Evolutionary conservation across 2,797 vertebrate genomes (phyloP).

Genomic region (Discoglossus pictus): DNA sequence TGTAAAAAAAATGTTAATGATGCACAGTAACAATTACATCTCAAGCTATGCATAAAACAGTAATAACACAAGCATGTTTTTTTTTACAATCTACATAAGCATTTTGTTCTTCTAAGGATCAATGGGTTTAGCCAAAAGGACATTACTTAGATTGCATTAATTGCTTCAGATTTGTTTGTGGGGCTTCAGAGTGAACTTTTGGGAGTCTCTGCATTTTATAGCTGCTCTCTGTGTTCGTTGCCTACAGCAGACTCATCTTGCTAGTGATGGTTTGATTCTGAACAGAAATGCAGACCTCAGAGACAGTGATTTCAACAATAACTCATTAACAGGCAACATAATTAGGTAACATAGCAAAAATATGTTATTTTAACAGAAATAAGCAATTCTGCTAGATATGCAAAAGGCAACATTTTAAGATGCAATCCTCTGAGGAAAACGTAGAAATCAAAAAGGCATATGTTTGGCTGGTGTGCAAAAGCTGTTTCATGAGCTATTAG

Average conservation of each 20-base stretch:
- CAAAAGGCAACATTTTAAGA: conserved; percentile 5
- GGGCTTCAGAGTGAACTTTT: too few species aligned
- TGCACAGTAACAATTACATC: too few species aligned
- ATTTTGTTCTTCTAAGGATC: too few species aligned
- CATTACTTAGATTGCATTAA: too few species aligned
- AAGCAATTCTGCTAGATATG: conserved; percentile 3
- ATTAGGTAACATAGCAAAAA: conserved; percentile 8
- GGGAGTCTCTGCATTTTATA: too few species aligned
- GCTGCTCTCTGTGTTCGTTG: background rate
- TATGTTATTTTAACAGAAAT: conserved; percentile 5
- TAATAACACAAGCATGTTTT: too few species aligned
- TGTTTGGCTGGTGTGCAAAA: conserved; percentile 12
- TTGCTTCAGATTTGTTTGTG: too few species aligned
- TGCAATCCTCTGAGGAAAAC: conserved; percentile 1
- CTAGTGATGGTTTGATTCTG: background rate
- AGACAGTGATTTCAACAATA: conserved; percentile 1
- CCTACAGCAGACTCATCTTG: background rate
- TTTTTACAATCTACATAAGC: too few species aligned
- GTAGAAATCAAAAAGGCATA: conserved; percentile 13
- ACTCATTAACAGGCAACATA: conserved; percentile 3
- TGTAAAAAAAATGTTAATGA: too few species aligned
- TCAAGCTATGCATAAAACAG: too few species aligned
- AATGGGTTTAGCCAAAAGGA: too few species aligned
- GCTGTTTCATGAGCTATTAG: conserved; percentile 12
- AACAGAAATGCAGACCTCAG: background rate